Evolutionary conservation across 2,888 invertebrate species (phyloP).

Genomic region (Melanargia galathea): DNA sequence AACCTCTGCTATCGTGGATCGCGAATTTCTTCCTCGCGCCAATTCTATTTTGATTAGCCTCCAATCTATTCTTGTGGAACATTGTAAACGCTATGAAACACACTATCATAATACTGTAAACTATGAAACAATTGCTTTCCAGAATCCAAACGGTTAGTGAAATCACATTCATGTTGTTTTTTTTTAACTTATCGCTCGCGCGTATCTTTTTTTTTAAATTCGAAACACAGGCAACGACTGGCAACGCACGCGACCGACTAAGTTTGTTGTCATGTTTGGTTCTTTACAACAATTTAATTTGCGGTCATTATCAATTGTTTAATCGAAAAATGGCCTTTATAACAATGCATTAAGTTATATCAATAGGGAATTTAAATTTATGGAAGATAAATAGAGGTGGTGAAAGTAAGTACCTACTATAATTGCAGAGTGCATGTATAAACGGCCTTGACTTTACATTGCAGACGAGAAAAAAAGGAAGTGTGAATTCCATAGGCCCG

Average conservation of each 20-base stretch:
- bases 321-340: constrained; percentile 14
- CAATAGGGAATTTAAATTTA: not conserved
- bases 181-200: constrained; percentile 13
- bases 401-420: constrained; percentile 1
- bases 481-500: not conserved
- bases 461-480: constrained; percentile 26
- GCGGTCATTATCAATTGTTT: constrained; percentile 11
- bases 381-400: not conserved
- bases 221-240: constrained; percentile 28
- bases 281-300: constrained; percentile 20
- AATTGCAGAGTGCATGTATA: constrained; percentile 21
- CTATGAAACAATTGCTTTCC: constrained; percentile 72
- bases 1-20: constrained; percentile 59
- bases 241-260: constrained; percentile 35
- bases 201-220: constrained; percentile 16
- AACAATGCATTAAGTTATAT: constrained; percentile 1
- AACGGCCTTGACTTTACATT: constrained; percentile 27
- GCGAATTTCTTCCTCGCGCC: constrained; percentile 57
- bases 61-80: constrained; percentile 69
- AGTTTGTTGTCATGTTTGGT: constrained; percentile 34
- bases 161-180: constrained; percentile 62
- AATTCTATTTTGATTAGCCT: constrained; percentile 54
- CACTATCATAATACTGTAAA: constrained; percentile 65
- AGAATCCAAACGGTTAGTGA: constrained; percentile 68
- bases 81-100: constrained; percentile 68